Conservation (phyloP, 2,888 invertebrate species). For the Lasioglossum villosulum region DNA sequence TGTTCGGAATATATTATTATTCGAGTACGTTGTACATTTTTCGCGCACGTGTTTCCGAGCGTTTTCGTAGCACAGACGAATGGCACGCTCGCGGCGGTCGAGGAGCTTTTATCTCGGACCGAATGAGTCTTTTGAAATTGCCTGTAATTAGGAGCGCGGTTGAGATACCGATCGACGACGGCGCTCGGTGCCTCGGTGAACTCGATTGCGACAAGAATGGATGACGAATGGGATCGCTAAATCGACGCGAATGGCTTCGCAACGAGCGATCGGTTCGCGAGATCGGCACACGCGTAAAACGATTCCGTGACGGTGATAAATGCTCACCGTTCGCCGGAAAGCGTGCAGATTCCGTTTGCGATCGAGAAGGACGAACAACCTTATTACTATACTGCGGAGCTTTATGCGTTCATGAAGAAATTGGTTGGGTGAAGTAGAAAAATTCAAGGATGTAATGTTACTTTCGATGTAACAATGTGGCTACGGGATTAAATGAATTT, state of each 20-base stretch:
- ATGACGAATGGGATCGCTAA: slow-evolving; percentile 42
- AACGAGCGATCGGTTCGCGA: slow-evolving; percentile 39
- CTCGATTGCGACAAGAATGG: slow-evolving; percentile 32
- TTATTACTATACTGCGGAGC: background rate
- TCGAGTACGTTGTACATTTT: background rate
- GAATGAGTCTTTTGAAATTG: slow-evolving; percentile 21
- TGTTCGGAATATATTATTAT: too few relatives aligned
- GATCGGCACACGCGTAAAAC: slow-evolving; percentile 43
- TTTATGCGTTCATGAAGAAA: too few relatives aligned
- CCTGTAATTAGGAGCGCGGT: slow-evolving; percentile 20
- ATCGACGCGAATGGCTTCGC: slow-evolving; percentile 43
- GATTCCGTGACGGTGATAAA: slow-evolving; percentile 51
- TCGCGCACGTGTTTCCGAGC: background rate
- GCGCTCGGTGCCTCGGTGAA: background rate
- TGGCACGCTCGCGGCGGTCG: background rate
- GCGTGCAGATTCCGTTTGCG: slow-evolving; percentile 20
- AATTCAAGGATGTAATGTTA: too few relatives aligned
- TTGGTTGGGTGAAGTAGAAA: too few relatives aligned
- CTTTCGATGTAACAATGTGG: too few relatives aligned
- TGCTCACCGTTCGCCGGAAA: slow-evolving; percentile 48
- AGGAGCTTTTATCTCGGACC: background rate
- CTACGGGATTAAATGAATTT: too few relatives aligned
- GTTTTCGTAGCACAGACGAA: slow-evolving; percentile 17
- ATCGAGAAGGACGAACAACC: background rate
- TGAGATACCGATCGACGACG: slow-evolving; percentile 30